Base-by-base conservation (phyloP, 2,888 invertebrate genomes). In the Heliconius ismenius region DNA sequence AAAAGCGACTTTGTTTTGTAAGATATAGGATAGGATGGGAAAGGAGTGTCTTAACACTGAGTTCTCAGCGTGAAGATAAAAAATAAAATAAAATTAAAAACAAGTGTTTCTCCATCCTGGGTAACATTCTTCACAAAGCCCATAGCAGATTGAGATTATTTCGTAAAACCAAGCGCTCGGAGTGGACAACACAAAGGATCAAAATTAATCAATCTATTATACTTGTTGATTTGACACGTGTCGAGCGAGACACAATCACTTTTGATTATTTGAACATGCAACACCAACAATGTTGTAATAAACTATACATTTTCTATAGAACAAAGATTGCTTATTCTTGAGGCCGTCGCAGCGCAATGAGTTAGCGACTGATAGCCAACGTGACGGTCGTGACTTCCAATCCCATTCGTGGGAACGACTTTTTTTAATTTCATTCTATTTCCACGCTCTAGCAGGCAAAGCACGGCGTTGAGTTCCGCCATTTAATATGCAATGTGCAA, bases 121-220 rank as follows among this genome's bases (percentile, higher is more conserved):
- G 18, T 49, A 49, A 49, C 49, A 49, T 18, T 49, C 39, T 24
- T 26, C n/a, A 54, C 21, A 54, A 69, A 69, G n/a, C 28, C 24
- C 21, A 54, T 28, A 69, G 15, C 39, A 67, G 15, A 70, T 28
- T 58, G 15, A 32, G 65, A 70, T 70, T 69, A 72, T 72, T 73
- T 62, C 62, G 36, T 39, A 62, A 62, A 39, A 18, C 10, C 13
- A 39, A 21, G 32, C 54, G 1, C 49, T 11, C n/a, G 18, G 13
- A 69, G 54, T 58, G 70, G 70, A 58, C 70, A 43, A 39, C 73
- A 68, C 75, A 75, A 75, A 75, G 60, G 75, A 75, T 62, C 68
- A 75, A 75, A 75, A 75, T 75, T 75, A 75, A 60, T 75, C 75
- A 60, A 68, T 68, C 13, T 43, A 39, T 68, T 43, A 49, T 68